phyloP scores from a whole-genome alignment of 1,140 invertebrate genomes.

The Bombus waltoni region DNA sequence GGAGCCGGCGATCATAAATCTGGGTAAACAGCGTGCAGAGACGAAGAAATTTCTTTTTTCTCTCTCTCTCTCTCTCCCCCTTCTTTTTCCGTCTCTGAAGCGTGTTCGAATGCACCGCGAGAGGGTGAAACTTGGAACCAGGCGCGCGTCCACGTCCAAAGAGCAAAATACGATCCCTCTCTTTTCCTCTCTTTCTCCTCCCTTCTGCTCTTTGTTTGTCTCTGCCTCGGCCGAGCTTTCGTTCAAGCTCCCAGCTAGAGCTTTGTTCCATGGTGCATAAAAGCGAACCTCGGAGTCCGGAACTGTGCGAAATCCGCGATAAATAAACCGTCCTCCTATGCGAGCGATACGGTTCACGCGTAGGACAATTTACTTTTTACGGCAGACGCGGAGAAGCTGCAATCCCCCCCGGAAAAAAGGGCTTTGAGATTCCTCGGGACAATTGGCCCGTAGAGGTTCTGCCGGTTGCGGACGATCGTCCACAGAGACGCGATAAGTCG shows the following conservation, averaged over 20 bases:
- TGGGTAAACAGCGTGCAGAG: conserved; percentile 47
- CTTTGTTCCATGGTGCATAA: conserved; percentile 40
- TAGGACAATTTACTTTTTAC: conserved; percentile 37
- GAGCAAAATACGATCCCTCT: conserved; percentile 37
- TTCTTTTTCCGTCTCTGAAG: background rate
- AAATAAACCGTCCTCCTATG: conserved; percentile 42
- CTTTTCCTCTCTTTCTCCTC: background rate
- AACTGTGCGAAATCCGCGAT: conserved; percentile 46
- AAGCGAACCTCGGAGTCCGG: conserved; percentile 13
- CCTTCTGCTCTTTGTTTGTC: background rate
- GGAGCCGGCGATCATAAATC: conserved; percentile 28
- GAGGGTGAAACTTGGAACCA: conserved; percentile 16
- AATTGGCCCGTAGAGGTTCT: conserved; percentile 5
- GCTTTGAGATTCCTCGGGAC: background rate
- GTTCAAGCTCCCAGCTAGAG: background rate
- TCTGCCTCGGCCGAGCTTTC: conserved; percentile 1
- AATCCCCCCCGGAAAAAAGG: background rate
- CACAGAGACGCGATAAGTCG: background rate
- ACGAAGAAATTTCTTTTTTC: background rate
- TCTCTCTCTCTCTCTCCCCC: background rate
- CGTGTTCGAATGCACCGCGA: conserved; percentile 3
- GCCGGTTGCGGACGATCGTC: background rate
- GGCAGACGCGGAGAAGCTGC: background rate
- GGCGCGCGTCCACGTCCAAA: conserved; percentile 5
- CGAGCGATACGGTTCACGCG: conserved; percentile 23